Evolutionary conservation across 2,888 invertebrate genomes (phyloP).

Genomic region (Adelognathus sp.): DNA sequence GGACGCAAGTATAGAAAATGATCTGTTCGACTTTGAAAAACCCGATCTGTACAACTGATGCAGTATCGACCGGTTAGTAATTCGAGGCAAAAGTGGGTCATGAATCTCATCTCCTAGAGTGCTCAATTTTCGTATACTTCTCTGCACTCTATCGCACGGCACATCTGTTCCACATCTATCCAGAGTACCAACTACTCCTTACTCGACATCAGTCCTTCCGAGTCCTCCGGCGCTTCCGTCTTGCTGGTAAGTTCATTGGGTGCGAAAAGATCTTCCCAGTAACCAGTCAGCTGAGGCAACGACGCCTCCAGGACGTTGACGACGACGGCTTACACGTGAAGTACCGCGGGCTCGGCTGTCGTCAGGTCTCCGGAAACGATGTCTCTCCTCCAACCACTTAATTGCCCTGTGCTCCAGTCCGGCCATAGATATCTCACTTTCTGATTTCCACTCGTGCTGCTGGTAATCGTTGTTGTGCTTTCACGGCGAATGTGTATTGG

Average conservation of each 20-base stretch:
- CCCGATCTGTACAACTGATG: not conserved
- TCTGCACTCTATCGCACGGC: conserved; percentile 19
- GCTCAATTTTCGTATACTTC: conserved; percentile 14
- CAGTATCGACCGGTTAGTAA: conserved; percentile 7
- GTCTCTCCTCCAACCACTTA: conserved; percentile 25
- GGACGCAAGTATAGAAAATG: too few relatives aligned
- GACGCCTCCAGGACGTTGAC: not conserved
- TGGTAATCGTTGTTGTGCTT: conserved; percentile 22
- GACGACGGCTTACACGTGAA: not conserved
- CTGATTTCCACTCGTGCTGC: conserved; percentile 27
- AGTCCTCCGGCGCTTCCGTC: conserved; percentile 8
- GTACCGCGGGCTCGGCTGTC: conserved; percentile 3
- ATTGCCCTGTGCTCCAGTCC: conserved; percentile 10
- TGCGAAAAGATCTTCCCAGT: conserved; percentile 35
- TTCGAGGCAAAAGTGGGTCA: conserved; percentile 7
- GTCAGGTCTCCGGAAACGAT: conserved; percentile 31
- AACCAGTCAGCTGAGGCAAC: conserved; percentile 23
- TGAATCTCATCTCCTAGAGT: not conserved
- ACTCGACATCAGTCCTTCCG: not conserved
- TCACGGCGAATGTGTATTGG: not conserved
- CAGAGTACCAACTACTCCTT: not conserved
- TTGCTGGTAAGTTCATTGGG: conserved; percentile 41
- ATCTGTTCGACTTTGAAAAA: not conserved
- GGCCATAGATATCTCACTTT: conserved; percentile 21
- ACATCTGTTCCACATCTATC: not conserved